These are phyloP conservation scores for Megalops cyprinoides DNA, from an alignment of 2,797 vertebrate species.

Conservation along the genomic window DNA sequence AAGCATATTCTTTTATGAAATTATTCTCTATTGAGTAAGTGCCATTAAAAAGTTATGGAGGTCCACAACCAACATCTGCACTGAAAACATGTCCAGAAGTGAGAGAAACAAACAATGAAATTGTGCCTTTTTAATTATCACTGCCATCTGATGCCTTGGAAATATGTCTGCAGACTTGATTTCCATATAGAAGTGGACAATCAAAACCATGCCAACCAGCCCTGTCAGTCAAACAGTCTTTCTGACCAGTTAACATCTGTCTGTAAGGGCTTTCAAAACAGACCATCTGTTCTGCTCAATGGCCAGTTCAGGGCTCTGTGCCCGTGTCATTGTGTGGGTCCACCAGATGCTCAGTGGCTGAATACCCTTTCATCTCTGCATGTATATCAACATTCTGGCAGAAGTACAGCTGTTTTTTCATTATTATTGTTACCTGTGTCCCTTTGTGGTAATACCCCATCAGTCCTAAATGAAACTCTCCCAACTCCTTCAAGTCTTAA, in stretches of 20 bases:
- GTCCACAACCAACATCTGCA: too few species aligned
- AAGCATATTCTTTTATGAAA: too few species aligned
- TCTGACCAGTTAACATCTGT: constrained; percentile 72
- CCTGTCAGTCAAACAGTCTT: constrained; percentile 30
- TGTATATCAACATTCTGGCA: constrained; percentile 80
- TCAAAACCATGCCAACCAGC: neutral
- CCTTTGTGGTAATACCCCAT: constrained; percentile 74
- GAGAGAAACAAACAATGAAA: neutral
- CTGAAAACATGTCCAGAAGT: neutral
- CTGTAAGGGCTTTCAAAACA: constrained; percentile 67
- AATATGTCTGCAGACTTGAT: neutral
- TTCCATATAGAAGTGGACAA: neutral
- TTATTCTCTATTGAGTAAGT: too few species aligned
- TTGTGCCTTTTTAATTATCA: neutral
- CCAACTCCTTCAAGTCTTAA: neutral
- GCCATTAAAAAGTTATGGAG: too few species aligned
- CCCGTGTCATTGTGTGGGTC: constrained; percentile 65
- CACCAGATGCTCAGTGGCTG: constrained; percentile 83
- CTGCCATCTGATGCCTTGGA: neutral
- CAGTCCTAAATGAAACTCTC: constrained; percentile 60
- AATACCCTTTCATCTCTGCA: constrained; percentile 77
- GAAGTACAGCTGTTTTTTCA: constrained; percentile 26
- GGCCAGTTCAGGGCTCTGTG: constrained; percentile 69
- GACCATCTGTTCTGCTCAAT: constrained; percentile 75
- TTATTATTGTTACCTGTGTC: constrained; percentile 30